A percentile compares a stretch with the other conserved stretches of the same genome.
These are phyloP conservation scores for Pheucticus melanocephalus DNA, from an alignment of 2,113 vertebrate species.

Conservation along the genomic window DNA sequence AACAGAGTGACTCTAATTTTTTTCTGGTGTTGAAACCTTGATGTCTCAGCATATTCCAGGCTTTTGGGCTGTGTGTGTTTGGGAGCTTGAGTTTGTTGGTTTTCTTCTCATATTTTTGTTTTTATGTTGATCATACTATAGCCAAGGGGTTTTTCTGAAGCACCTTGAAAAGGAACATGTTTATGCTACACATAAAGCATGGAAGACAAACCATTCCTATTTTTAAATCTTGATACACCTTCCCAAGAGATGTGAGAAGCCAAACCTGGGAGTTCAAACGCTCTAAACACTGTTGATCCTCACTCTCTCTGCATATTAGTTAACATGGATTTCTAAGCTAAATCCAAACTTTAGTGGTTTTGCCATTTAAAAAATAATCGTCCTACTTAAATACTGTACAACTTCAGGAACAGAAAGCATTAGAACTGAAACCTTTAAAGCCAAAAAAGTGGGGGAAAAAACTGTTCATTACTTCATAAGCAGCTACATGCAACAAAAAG, in stretches of 20 bases:
- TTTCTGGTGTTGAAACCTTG: neutral
- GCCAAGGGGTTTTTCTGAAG: accelerated
- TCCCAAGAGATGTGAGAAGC: neutral
- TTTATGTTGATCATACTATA: neutral
- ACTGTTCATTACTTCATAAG: neutral
- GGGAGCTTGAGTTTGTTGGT: neutral
- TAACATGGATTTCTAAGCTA: neutral
- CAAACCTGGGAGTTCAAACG: neutral
- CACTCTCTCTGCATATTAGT: neutral
- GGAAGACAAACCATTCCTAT: neutral
- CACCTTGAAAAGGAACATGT: neutral
- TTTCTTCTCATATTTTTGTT: neutral
- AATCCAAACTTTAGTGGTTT: neutral
- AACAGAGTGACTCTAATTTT: neutral
- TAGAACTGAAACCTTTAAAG: neutral
- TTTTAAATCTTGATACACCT: neutral
- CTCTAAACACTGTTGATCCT: neutral
- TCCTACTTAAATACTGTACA: neutral
- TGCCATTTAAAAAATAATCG: neutral
- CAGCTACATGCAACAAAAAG: neutral
- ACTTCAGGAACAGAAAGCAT: neutral
- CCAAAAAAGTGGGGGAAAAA: neutral
- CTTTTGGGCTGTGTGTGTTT: neutral
- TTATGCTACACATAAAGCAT: neutral
- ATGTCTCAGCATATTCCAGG: neutral